Base-by-base conservation (phyloP, 2,888 invertebrate genomes). In the Eremobia ochroleuca region DNA sequence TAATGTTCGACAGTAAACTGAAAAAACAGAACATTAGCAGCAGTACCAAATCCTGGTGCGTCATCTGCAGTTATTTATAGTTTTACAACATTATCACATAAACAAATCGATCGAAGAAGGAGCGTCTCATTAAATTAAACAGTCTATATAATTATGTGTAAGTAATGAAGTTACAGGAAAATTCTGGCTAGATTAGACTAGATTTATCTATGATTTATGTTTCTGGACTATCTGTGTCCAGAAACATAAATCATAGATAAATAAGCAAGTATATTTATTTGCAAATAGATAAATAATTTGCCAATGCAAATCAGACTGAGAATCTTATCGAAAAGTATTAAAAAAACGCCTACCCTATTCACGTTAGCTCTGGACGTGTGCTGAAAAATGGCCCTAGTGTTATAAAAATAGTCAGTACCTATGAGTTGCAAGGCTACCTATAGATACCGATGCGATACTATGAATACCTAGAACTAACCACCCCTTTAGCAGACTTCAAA, bases 1-100 rank as follows among this genome's bases (percentile, higher is more conserved):
- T 37, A 46, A 62, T 28, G 43, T n/a, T 31, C 18, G 31, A 34
- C n/a, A n/a, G 0, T 70, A 78, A 66, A 70, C n/a, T 43, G 21
- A 34, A n/a, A n/a, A 49, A 59, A 34, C 61, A 77, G 37, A 55
- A 55, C 18, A 46, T 34, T 31, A 65, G 11, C 28, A 71, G 8
- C 55, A 15, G 43, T 62, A 11, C 25, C 61, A 34, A 52, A 43
- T 34, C 3, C 21, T 37, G n/a, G 37, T 49, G 70, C 81, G 83
- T 81, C 81, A 85, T 64, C 2, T 49, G 58, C 0, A 34, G 31
- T 52, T 81, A 85, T 73, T 76, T 73, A 52, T 67, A 81, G 66
- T 31, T 80, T 72, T 31, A 71, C 46, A n/a, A 55, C 49, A 37
- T 52, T 58, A 83, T 34, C 67, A 62, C 11, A 37, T 70, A 75